Percentiles rank a stretch among this genome's conserved stretches.
phyloP scores from a whole-genome alignment of 2,113 vertebrate genomes.

The Nettapus auritus region DNA sequence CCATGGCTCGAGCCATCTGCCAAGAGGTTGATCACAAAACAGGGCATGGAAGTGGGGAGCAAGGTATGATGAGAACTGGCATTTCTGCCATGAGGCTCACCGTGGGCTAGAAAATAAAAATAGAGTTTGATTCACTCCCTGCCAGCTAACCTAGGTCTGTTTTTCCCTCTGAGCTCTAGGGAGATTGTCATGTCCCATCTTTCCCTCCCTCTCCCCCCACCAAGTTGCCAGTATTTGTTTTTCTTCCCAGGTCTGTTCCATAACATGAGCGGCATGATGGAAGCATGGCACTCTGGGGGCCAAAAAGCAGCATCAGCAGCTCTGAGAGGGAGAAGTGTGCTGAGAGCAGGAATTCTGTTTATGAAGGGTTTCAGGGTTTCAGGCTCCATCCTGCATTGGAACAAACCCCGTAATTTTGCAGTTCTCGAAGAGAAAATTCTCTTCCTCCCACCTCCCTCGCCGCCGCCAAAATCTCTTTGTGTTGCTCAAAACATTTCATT shows the following conservation, averaged over 20 bases:
- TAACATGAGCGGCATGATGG: conserved; percentile 24
- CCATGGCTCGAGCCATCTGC: background rate
- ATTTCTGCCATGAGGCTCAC: conserved; percentile 41
- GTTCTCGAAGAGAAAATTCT: conserved; percentile 1
- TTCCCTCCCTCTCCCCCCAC: background rate
- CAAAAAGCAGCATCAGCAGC: conserved; percentile 7
- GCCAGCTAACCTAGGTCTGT: conserved; percentile 46
- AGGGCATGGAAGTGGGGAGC: background rate
- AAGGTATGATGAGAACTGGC: conserved; percentile 61
- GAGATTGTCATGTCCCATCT: conserved; percentile 67
- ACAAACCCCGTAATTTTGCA: conserved; percentile 1
- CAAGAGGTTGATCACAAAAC: background rate
- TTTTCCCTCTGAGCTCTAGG: conserved; percentile 49
- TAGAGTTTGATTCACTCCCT: conserved; percentile 51
- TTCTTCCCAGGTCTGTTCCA: background rate
- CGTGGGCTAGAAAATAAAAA: conserved; percentile 58
- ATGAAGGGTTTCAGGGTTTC: conserved; percentile 43
- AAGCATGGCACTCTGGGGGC: conserved; percentile 16
- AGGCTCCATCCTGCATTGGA: conserved; percentile 35
- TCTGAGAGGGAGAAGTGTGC: background rate
- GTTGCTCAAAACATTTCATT: conserved; percentile 31
- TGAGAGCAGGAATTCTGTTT: conserved; percentile 22
- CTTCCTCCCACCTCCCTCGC: conserved; percentile 33
- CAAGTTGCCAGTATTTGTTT: conserved; percentile 31
- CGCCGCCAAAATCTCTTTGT: conserved; percentile 5